Evolutionary conservation across 2,113 vertebrate species (phyloP).

Genomic region (Sylvia atricapilla): DNA sequence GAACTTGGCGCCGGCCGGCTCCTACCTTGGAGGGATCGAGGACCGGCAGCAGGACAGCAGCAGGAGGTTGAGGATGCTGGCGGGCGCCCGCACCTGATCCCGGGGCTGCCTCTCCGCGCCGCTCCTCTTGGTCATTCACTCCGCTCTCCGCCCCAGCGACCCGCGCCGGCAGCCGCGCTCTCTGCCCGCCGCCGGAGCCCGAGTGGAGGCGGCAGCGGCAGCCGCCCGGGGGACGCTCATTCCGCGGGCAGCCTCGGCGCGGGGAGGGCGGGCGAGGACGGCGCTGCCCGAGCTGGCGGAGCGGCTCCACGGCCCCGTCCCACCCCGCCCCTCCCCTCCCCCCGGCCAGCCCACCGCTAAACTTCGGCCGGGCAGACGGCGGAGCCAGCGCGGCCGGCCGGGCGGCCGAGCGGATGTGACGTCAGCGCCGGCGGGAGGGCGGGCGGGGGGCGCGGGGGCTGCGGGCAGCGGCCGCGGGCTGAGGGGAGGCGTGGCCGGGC

Average conservation of each 20-base stretch:
- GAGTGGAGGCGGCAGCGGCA: slow-evolving; percentile 47
- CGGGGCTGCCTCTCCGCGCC: slow-evolving; percentile 34
- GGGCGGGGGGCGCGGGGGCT: neutral
- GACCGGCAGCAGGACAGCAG: slow-evolving; percentile 82
- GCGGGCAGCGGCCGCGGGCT: neutral
- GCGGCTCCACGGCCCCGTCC: neutral
- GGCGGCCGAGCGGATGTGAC: neutral
- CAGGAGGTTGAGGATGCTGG: slow-evolving; percentile 80
- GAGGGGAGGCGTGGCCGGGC: neutral
- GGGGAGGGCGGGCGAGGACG: slow-evolving; percentile 24
- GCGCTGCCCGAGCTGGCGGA: slow-evolving; percentile 65
- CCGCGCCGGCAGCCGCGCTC: slow-evolving; percentile 65
- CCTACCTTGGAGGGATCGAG: slow-evolving; percentile 89
- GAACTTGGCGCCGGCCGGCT: neutral
- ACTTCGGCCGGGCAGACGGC: neutral
- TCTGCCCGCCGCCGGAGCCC: slow-evolving; percentile 57
- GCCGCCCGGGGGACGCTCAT: slow-evolving; percentile 73
- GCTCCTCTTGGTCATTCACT: slow-evolving; percentile 50
- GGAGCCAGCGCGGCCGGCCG: neutral
- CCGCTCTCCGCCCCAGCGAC: slow-evolving; percentile 60
- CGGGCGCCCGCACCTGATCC: slow-evolving; percentile 83
- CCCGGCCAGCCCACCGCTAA: neutral
- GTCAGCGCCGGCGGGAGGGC: neutral
- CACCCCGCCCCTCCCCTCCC: neutral
- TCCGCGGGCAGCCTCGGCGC: slow-evolving; percentile 69